phyloP scores from a whole-genome alignment of 2,113 vertebrate genomes.

The Tinamus guttatus region DNA sequence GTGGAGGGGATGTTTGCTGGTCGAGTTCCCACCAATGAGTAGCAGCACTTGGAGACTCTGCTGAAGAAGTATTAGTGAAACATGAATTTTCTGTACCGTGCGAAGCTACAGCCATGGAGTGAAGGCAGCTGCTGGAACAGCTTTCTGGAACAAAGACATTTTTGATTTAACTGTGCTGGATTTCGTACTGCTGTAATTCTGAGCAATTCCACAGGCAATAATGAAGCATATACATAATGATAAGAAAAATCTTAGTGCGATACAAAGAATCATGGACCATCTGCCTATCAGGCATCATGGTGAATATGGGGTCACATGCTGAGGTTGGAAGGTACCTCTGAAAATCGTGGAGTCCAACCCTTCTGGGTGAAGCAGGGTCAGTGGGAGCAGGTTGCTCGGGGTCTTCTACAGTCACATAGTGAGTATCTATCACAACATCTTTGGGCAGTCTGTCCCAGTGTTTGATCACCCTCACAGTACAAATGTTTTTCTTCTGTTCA shows the following conservation, averaged over 20 bases:
- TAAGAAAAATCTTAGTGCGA: background rate
- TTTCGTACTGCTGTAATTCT: background rate
- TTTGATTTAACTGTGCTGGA: background rate
- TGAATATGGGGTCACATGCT: background rate
- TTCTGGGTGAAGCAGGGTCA: background rate
- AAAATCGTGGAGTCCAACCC: rapidly evolving
- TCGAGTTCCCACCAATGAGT: background rate
- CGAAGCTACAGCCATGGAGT: background rate
- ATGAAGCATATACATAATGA: background rate
- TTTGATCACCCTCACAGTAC: background rate
- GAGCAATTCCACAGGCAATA: background rate
- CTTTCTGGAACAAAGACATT: background rate
- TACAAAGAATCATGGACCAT: background rate
- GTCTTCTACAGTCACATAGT: background rate
- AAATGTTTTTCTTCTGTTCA: background rate
- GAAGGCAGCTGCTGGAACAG: background rate
- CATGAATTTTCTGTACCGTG: background rate
- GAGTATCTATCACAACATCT: background rate
- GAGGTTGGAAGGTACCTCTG: background rate
- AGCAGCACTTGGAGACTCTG: background rate
- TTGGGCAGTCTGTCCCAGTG: background rate
- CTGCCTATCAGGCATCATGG: background rate
- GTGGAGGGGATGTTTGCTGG: background rate
- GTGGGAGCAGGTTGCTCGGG: background rate
- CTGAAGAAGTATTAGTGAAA: background rate